Percentiles rank a stretch among this genome's conserved stretches.
Conservation (phyloP, 2,888 invertebrate genomes). For the Ectropis crepuscularia region DNA sequence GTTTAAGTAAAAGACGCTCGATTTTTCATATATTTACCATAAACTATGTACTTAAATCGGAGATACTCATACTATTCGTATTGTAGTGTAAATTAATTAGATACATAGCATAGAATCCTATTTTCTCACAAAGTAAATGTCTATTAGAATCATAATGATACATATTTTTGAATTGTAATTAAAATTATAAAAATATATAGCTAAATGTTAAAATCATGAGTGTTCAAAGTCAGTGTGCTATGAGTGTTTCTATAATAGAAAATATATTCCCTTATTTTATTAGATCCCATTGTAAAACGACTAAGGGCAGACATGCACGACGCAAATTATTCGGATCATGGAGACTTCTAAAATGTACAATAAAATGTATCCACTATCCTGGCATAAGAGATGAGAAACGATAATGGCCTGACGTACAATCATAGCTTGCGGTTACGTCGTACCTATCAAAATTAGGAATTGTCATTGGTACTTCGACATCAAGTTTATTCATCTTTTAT, state of each 20-base stretch:
- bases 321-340: conserved; percentile 36
- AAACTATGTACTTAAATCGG: conserved; percentile 51
- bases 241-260: conserved; percentile 65
- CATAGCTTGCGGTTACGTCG: too few species aligned
- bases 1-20: conserved; percentile 26
- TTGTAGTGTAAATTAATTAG: conserved; percentile 60
- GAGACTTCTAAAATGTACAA: conserved; percentile 14
- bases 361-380: too few species aligned
- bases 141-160: conserved; percentile 56
- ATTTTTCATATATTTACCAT: conserved; percentile 49
- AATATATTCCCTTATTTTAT: conserved; percentile 35
- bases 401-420: too few species aligned
- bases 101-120: conserved; percentile 70
- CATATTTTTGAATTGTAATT: conserved; percentile 74
- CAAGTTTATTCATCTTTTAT: too few species aligned
- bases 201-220: conserved; percentile 73
- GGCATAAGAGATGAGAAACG: too few species aligned
- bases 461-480: too few species aligned
- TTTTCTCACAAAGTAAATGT: conserved; percentile 55
- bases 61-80: conserved; percentile 60
- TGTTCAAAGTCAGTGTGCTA: conserved; percentile 75
- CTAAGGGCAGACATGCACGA: conserved; percentile 21
- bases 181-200: conserved; percentile 65
- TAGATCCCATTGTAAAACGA: conserved; percentile 20
- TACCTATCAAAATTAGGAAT: too few species aligned